Evolutionary conservation across 1,140 invertebrate genomes (phyloP), one percentile per base, ranked within the genome.

Genomic region (Tetranychus cinnabarinus): DNA sequence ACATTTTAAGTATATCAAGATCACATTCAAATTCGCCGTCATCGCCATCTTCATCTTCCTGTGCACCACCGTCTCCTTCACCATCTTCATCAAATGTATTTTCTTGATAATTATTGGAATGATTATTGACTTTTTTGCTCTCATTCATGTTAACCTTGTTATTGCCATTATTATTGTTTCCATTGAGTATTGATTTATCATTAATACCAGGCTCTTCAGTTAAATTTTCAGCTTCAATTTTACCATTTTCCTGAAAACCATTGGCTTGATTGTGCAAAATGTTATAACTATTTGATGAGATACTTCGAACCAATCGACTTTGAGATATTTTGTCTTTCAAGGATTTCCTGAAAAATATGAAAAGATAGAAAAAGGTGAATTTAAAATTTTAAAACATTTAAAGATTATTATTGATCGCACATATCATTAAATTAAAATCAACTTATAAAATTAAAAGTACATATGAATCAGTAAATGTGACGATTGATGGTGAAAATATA

Each of bases 241-340:
- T 50, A 23, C 31, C 48, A 31, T 23, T 50, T 15, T 31, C 31
- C 6, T 6, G 15, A 50, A 10, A 15, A 15, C 13, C 48, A 15
- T 50, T 50, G 13, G 31, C 31, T 15, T 61, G 36, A 46, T 65
- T 61, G 34, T 65, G 66, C 1, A 65, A 56, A 46, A 66, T 68
- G 62, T 64, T 65, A 48, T 68, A 68, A 56, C 63, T 68, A 15
- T 63, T 66, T 13, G 64, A 65, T 33, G 67, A 68, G 23, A 68
- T 67, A 56, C 67, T 68, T 45, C 67, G 61, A 1, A 68, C 66
- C 4, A 68, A 50, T 12, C 65, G 61, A 34, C 64, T 67, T 36
- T 60, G 63, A 35, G 61, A 56, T 46, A 65, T 63, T 57, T 64
- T 64, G 31, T 66, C 64, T 55, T 59, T 59, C 7, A 66, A 39